These are phyloP conservation scores for Hecatera dysodea DNA, from an alignment of 2,888 invertebrate species.

Conservation along the genomic window DNA sequence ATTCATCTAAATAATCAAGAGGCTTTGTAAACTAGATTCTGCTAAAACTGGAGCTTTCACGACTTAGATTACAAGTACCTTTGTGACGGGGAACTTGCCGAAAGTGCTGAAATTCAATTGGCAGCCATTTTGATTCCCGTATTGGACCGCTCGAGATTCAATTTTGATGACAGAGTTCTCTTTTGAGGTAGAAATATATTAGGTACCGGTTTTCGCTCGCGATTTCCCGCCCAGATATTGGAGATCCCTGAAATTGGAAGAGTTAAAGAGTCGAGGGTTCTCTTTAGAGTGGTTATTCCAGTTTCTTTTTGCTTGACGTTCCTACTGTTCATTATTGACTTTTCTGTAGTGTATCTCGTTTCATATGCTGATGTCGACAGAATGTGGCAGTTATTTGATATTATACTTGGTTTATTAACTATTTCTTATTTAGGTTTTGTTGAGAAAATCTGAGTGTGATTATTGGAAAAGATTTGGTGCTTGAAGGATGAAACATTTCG, in stretches of 20 bases:
- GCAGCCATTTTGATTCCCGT: conserved; percentile 71
- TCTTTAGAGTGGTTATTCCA: conserved; percentile 36
- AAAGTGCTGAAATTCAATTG: conserved; percentile 74
- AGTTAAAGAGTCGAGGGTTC: conserved; percentile 14
- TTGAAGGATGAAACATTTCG: background rate
- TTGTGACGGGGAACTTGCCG: conserved; percentile 62
- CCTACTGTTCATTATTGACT: conserved; percentile 64
- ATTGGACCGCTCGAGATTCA: conserved; percentile 67
- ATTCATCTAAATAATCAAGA: conserved; percentile 48
- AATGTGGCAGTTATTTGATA: conserved; percentile 52
- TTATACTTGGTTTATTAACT: conserved; percentile 38
- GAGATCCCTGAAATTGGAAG: conserved; percentile 14
- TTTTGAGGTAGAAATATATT: conserved; percentile 70
- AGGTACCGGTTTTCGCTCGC: conserved; percentile 61
- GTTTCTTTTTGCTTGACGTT: conserved; percentile 54
- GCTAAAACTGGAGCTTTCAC: conserved; percentile 45
- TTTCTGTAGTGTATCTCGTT: conserved; percentile 63
- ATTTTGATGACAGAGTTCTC: conserved; percentile 70
- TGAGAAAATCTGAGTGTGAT: background rate
- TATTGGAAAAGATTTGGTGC: background rate
- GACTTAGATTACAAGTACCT: conserved; percentile 63
- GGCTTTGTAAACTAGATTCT: conserved; percentile 41
- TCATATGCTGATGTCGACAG: conserved; percentile 44
- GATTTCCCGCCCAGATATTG: conserved; percentile 54
- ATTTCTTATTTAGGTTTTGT: conserved; percentile 15